Percentiles rank a stretch among this genome's conserved stretches.
Evolutionary conservation across 2,113 vertebrate genomes (phyloP).

Genomic region (Vulpes vulpes): DNA sequence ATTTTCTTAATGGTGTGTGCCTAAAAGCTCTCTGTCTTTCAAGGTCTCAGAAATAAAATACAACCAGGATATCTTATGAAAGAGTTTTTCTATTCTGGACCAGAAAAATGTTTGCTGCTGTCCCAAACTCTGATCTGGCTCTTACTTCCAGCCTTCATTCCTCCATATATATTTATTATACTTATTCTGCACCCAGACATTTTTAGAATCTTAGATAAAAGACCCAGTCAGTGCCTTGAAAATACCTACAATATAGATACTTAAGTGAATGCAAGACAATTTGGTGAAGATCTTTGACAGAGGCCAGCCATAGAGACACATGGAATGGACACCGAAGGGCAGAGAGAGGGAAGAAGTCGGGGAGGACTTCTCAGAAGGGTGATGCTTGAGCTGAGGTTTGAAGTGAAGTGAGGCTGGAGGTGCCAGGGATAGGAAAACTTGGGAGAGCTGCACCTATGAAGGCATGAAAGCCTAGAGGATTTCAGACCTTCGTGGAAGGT

Average conservation of each 20-base stretch:
- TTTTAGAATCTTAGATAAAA: background rate
- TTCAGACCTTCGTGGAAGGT: background rate
- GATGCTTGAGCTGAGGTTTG: background rate
- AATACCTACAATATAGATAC: background rate
- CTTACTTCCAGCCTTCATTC: background rate
- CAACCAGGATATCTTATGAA: background rate
- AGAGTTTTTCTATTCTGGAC: background rate
- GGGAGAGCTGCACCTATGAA: background rate
- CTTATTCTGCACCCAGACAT: background rate
- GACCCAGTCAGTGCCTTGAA: background rate
- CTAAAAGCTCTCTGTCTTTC: background rate
- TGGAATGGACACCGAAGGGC: background rate
- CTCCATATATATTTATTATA: background rate
- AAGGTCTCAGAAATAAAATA: constrained; percentile 36
- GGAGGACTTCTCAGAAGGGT: background rate
- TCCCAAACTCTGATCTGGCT: background rate
- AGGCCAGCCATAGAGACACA: background rate
- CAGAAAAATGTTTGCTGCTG: background rate
- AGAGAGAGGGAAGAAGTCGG: background rate
- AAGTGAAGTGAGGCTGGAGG: background rate
- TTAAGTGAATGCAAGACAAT: background rate
- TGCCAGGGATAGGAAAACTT: background rate
- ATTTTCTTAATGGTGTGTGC: background rate
- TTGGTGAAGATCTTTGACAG: background rate
- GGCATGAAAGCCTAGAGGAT: too few species aligned